A percentile compares a stretch with the other conserved stretches of the same genome.
Evolutionary conservation across 2,888 invertebrate species (phyloP).

Genomic region (Plemyria rubiginata): DNA sequence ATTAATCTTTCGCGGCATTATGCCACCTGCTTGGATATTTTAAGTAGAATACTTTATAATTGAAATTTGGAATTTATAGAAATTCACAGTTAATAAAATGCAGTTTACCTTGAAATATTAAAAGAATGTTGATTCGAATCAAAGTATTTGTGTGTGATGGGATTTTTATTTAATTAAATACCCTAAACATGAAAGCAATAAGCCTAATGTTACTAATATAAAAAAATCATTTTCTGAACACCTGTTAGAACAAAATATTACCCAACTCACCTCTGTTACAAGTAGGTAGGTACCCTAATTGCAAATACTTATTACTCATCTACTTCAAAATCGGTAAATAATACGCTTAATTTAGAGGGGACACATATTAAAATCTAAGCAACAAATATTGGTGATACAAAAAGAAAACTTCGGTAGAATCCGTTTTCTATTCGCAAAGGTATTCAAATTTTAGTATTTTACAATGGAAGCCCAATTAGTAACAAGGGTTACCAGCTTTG

Average conservation of each 20-base stretch:
- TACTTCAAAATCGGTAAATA: too few relatives aligned
- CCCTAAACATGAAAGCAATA: constrained; percentile 2
- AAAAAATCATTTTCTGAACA: too few relatives aligned
- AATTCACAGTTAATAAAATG: constrained; percentile 36
- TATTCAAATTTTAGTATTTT: constrained; percentile 34
- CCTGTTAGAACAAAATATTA: too few relatives aligned
- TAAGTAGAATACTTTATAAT: constrained; percentile 36
- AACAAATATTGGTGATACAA: not conserved
- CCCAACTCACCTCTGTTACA: too few relatives aligned
- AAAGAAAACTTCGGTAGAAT: not conserved
- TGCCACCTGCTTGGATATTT: constrained; percentile 64
- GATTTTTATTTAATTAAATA: constrained; percentile 23
- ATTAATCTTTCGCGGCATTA: constrained; percentile 72
- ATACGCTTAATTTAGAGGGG: too few relatives aligned
- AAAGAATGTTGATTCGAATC: constrained; percentile 32
- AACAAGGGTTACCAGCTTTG: constrained; percentile 11
- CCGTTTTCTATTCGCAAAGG: constrained; percentile 27
- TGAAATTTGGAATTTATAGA: constrained; percentile 41
- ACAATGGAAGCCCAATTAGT: constrained; percentile 33
- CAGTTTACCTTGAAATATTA: constrained; percentile 34
- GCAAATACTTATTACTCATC: too few relatives aligned
- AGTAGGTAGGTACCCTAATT: too few relatives aligned
- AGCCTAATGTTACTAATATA: not conserved
- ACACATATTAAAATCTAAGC: too few relatives aligned
- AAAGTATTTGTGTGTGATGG: constrained; percentile 29